Base-by-base conservation (phyloP, 1,140 invertebrate species). In the Drosophila insularis region DNA sequence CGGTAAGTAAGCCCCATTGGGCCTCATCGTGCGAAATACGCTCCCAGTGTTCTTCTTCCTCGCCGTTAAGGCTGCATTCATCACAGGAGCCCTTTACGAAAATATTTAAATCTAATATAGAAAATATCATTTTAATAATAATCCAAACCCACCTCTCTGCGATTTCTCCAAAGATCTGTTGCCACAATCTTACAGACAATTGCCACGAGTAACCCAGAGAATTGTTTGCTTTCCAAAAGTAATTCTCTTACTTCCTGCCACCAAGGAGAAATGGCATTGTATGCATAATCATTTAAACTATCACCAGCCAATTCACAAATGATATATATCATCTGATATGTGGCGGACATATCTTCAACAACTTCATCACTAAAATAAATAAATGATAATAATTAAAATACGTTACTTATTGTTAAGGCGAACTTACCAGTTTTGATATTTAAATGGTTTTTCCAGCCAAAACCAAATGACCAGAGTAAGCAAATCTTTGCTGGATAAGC, bases 1-100 rank as follows among this genome's bases (percentile, higher is more conserved):
- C 96, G 19, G 97, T 96, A 7, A 98, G 92, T 31, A 97, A 91
- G 19, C 95, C 96, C 96, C 98, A 98, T 87, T 96, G 94, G 65
- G 97, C 96, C 75, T 95, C 94, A 89, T 98, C 97, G 69, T 96
- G 94, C 13, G 96, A 96, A 17, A 98, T 93, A 65, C 95, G 95
- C 92, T 98, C 97, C 96, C 96, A 98, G 31, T 95, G 94, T 54
- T 93, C 93, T 50, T 94, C 94, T 56, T 94, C 94, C 58, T 94
- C 94, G 11, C 87, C 86, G 56, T 71, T 80, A 27, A 77, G 78
- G 2, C 74, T 78, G 27, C 94, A 93, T 43, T 91, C 90, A 14
- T 91, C 90, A 61, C 91, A 92, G 0, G 89, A 90, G 31, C 91
- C 84, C 76, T 91, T 21, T 50, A 21, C 4, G 40, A 0, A 32